Evolutionary conservation across 1,140 invertebrate genomes (phyloP), one percentile per base, ranked within the genome.

Genomic region (Prorops nasuta): DNA sequence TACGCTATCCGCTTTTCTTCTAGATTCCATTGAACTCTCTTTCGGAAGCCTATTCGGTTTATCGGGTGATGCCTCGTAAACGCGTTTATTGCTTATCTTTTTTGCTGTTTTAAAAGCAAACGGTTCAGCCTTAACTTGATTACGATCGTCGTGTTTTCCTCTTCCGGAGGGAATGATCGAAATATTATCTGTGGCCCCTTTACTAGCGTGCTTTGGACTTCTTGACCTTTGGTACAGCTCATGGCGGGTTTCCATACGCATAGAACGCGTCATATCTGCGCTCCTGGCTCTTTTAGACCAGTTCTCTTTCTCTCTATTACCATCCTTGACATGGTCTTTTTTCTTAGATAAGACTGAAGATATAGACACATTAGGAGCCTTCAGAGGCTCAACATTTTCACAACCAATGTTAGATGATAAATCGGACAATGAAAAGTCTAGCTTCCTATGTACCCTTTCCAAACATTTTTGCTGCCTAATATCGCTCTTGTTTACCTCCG

Each of bases 261-360:
- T 73, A 14, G 44, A 40, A 16, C 50, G 47, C 32, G 24, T 63
- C 18, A 60, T 58, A 12, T 75, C 73, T 42, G 74, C 71, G 17
- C 68, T 71, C 54, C 69, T 73, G 6, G 70, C 61, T 51, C 69
- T 68, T 50, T 78, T 78, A 1, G 68, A 66, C 41, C 69, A 63
- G 41, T 76, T 77, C 49, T 77, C 74, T 22, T 76, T 76, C 44
- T 77, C 76, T 40, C 67, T 67, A 1, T 71, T 74, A 49, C 43
- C 71, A 21, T 77, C 74, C 45, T 69, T 63, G n/a, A 60, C 49
- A n/a, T 67, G 56, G 39, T 72, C 71, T 37, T 76, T 74, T 19
- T 78, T 76, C 18, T 72, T 76, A 4, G 50, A 58, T 3, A 69
- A 57, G 66, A 56, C 66, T 48, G 64, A 66, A 8, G 51, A 51